These are phyloP conservation scores for Parambassis ranga DNA, from an alignment of 2,797 vertebrate species.

Conservation along the genomic window DNA sequence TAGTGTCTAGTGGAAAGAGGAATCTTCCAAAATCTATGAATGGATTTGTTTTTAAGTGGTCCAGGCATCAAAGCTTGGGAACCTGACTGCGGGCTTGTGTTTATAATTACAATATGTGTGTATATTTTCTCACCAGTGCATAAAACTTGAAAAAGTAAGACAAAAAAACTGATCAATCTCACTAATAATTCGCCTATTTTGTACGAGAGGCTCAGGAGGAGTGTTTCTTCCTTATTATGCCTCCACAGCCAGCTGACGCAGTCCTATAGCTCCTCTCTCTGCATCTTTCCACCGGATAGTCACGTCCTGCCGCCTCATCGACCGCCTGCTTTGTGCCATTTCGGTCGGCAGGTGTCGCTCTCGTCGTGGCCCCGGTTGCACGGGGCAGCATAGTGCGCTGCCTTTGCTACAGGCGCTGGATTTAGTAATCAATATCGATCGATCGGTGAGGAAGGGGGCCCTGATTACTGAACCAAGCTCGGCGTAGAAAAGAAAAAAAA, in stretches of 20 bases:
- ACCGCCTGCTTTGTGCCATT: slow-evolving; percentile 40
- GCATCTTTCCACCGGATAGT: slow-evolving; percentile 20
- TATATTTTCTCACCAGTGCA: background rate
- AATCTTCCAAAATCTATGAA: slow-evolving; percentile 10
- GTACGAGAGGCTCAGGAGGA: background rate
- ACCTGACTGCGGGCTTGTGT: background rate
- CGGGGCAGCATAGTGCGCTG: slow-evolving; percentile 67
- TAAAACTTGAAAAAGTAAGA: background rate
- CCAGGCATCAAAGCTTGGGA: background rate
- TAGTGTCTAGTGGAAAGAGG: background rate
- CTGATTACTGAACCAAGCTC: slow-evolving; percentile 87
- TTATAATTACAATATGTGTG: background rate
- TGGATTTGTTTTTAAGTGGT: background rate
- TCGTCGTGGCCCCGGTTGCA: slow-evolving; percentile 63
- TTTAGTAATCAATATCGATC: slow-evolving; percentile 86
- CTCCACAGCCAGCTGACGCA: slow-evolving; percentile 16
- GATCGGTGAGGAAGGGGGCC: slow-evolving; percentile 84
- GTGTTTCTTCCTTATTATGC: slow-evolving; percentile 12
- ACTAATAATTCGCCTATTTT: background rate
- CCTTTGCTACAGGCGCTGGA: slow-evolving; percentile 83
- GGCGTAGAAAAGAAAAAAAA: slow-evolving; percentile 80
- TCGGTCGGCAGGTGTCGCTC: slow-evolving; percentile 80
- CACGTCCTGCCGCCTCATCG: slow-evolving; percentile 51
- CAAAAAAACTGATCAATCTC: background rate
- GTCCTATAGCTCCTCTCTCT: slow-evolving; percentile 1